Evolutionary conservation across 1,140 invertebrate genomes (phyloP).

Genomic region (Sogatella furcifera): DNA sequence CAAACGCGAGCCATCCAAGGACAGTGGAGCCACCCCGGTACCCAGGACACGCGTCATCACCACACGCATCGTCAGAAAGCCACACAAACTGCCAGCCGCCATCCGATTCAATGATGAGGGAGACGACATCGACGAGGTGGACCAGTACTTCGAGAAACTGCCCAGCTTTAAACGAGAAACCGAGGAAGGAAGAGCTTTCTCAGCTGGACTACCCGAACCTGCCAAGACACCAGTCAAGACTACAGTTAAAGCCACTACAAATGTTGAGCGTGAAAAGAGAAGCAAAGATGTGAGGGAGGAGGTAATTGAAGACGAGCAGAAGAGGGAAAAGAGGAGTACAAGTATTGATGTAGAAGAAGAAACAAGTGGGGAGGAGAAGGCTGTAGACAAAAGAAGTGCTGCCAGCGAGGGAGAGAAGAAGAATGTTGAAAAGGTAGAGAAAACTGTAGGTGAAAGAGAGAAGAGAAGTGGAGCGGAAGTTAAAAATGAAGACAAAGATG

Average conservation of each 20-base stretch:
- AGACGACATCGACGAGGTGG: not conserved
- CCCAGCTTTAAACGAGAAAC: conserved; percentile 9
- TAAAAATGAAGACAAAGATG: conserved; percentile 3
- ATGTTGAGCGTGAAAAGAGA: not conserved
- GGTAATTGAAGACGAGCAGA: not conserved
- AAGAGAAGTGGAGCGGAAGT: conserved; percentile 7
- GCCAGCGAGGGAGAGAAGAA: too few species aligned
- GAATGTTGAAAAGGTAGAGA: too few species aligned
- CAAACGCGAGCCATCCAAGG: conserved; percentile 39
- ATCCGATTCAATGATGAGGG: too few species aligned
- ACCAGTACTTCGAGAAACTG: not conserved
- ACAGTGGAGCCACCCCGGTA: conserved; percentile 7
- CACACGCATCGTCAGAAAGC: too few species aligned
- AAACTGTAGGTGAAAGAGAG: not conserved
- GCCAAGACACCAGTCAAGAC: too few species aligned
- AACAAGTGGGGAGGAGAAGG: not conserved
- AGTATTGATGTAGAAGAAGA: not conserved
- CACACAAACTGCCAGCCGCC: too few species aligned
- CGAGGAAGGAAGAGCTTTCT: not conserved
- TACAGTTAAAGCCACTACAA: too few species aligned
- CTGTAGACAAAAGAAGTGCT: too few species aligned
- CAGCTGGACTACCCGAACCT: too few species aligned
- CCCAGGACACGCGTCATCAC: too few species aligned
- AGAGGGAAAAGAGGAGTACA: not conserved
- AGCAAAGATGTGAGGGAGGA: not conserved